Conservation (phyloP, 2,113 vertebrate genomes). For the Corydoras maculifer region DNA sequence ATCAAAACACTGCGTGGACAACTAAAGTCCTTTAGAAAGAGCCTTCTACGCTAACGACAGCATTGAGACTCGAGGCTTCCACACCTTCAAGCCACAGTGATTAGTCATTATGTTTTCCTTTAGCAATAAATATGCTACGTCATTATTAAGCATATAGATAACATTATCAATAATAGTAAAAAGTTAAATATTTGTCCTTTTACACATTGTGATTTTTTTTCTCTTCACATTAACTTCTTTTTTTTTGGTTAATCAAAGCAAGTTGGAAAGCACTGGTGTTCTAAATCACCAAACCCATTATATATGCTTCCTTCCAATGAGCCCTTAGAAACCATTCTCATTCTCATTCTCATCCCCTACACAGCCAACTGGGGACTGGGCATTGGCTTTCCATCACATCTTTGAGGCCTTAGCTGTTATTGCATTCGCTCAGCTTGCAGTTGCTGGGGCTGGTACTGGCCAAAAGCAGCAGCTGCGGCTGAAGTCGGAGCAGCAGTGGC, state of each 20-base stretch:
- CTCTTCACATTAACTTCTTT: constrained; percentile 44
- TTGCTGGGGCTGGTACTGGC: constrained; percentile 94
- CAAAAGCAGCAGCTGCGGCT: constrained; percentile 78
- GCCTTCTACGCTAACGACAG: constrained; percentile 64
- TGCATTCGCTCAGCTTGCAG: constrained; percentile 97
- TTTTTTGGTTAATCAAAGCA: constrained; percentile 71
- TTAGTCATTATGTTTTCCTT: constrained; percentile 65
- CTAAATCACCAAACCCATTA: constrained; percentile 58
- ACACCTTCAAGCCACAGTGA: constrained; percentile 64
- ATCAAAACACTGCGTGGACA: constrained; percentile 51
- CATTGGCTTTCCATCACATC: constrained; percentile 42
- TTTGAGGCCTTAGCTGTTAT: constrained; percentile 68
- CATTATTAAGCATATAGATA: constrained; percentile 62
- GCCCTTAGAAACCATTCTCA: constrained; percentile 43
- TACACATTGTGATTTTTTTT: constrained; percentile 57
- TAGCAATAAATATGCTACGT: constrained; percentile 68
- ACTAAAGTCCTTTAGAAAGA: constrained; percentile 41
- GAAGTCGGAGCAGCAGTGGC: constrained; percentile 77
- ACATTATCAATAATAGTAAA: constrained; percentile 40
- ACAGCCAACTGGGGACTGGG: constrained; percentile 41
- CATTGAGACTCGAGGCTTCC: constrained; percentile 66
- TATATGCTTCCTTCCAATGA: constrained; percentile 28
- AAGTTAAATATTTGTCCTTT: constrained; percentile 55
- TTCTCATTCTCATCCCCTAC: constrained; percentile 46
- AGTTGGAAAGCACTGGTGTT: constrained; percentile 68